Percentiles rank a stretch among this genome's conserved stretches.
Evolutionary conservation across 2,888 invertebrate genomes (phyloP).

Genomic region (Priocnemis perturbator): DNA sequence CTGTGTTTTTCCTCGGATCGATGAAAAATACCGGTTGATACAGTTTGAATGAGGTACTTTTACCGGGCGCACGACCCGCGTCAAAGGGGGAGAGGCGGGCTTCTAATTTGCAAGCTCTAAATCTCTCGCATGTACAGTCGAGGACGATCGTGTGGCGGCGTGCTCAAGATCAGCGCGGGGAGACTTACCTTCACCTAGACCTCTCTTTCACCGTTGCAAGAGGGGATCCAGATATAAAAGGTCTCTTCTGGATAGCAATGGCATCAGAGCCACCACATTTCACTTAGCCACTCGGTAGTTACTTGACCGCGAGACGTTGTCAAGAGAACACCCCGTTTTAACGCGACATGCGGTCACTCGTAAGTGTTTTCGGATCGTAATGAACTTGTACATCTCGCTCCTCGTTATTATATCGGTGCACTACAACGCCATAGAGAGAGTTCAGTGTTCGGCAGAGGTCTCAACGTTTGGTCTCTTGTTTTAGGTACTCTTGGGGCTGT

Average conservation of each 20-base stretch:
- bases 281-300: conserved; percentile 56
- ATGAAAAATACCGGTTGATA: conserved; percentile 29
- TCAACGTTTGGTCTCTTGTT: conserved; percentile 1
- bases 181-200: conserved; percentile 75
- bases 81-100: background rate
- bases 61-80: conserved; percentile 14
- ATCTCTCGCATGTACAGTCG: conserved; percentile 8
- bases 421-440: background rate
- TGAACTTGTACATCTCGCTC: no score
- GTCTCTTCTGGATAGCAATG: conserved; percentile 71
- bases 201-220: conserved; percentile 71
- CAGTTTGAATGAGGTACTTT: conserved; percentile 33
- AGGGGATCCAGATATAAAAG: conserved; percentile 74
- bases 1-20: conserved; percentile 6
- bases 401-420: background rate
- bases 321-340: conserved; percentile 34
- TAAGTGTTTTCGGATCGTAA: conserved; percentile 55
- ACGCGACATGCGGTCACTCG: conserved; percentile 64
- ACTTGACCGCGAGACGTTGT: conserved; percentile 43
- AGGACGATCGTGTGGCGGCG: conserved; percentile 13
- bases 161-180: conserved; percentile 42
- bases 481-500: conserved; percentile 64
- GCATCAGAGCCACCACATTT: conserved; percentile 68
- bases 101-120: conserved; percentile 34
- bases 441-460: background rate